phyloP scores from a whole-genome alignment of 2,797 vertebrate genomes.

The Melanotaenia trifasciata region DNA sequence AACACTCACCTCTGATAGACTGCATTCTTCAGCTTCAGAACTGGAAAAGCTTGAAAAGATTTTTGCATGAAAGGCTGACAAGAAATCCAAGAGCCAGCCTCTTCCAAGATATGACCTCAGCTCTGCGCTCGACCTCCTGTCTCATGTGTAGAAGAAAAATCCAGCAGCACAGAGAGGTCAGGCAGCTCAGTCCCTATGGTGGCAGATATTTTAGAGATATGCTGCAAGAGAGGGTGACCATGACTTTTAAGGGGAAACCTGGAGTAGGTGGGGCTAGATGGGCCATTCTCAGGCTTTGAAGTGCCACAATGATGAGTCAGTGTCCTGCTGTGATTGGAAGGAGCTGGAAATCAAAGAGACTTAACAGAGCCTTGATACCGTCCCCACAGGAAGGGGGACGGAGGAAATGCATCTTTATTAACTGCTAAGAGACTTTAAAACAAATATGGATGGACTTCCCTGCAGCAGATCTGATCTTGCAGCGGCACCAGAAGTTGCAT shows the following conservation, averaged over 20 bases:
- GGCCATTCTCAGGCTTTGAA: constrained; percentile 86
- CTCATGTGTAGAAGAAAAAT: constrained; percentile 32
- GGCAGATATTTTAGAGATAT: constrained; percentile 41
- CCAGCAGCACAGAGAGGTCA: constrained; percentile 43
- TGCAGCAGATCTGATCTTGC: constrained; percentile 48
- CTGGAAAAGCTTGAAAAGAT: background rate
- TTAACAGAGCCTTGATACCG: constrained; percentile 93
- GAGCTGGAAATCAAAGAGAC: constrained; percentile 88
- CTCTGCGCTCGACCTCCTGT: constrained; percentile 6
- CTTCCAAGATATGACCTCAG: constrained; percentile 54
- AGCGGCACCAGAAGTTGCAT: constrained; percentile 62
- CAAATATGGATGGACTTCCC: constrained; percentile 82
- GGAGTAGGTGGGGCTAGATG: constrained; percentile 77
- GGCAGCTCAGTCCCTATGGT: constrained; percentile 29
- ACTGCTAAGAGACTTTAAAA: constrained; percentile 92
- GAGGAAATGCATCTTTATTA: constrained; percentile 91
- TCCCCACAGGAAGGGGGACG: constrained; percentile 90
- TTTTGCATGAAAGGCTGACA: constrained; percentile 37
- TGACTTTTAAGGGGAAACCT: constrained; percentile 80
- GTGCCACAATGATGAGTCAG: constrained; percentile 82
- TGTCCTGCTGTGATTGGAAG: constrained; percentile 82
- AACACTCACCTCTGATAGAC: constrained; percentile 82
- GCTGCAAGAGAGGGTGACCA: constrained; percentile 60
- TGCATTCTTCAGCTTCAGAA: constrained; percentile 74
- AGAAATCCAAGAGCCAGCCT: constrained; percentile 40